phyloP scores from a whole-genome alignment of 1,140 invertebrate genomes.

The Drosophila ironensis region DNA sequence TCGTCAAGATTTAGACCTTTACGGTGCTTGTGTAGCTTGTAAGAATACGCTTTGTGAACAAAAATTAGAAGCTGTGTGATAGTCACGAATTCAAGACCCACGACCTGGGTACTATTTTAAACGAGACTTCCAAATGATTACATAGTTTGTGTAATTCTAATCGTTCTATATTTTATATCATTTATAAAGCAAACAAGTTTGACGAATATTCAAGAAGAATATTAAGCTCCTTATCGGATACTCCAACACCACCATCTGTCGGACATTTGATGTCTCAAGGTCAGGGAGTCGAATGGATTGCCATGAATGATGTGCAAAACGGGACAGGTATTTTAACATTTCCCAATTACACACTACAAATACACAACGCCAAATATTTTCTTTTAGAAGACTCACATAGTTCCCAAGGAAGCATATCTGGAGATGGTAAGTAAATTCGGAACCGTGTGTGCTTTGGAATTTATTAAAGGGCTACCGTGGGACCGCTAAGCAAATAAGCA shows the following conservation, averaged over 20 bases:
- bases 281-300: constrained; percentile 68
- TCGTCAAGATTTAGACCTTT: no score
- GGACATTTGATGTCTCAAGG: constrained; percentile 56
- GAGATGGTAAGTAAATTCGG: constrained; percentile 71
- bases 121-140: no score
- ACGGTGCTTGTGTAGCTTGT: no score
- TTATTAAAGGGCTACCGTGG: no score
- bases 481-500: background rate
- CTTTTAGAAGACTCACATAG: constrained; percentile 74
- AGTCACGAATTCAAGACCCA: no score
- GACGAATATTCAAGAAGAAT: constrained; percentile 54
- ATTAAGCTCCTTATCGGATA: constrained; percentile 31
- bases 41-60: no score
- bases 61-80: no score
- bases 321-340: constrained; percentile 52
- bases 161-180: background rate
- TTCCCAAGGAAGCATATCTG: constrained; percentile 76
- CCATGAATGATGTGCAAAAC: constrained; percentile 61
- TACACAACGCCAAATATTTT: background rate
- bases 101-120: no score
- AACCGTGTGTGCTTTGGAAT: no score
- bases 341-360: background rate
- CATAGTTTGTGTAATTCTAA: no score
- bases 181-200: constrained; percentile 51
- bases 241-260: constrained; percentile 13